These are phyloP conservation scores for Trichomalopsis sarcophagae DNA, from an alignment of 1,140 invertebrate genomes.

Conservation along the genomic window DNA sequence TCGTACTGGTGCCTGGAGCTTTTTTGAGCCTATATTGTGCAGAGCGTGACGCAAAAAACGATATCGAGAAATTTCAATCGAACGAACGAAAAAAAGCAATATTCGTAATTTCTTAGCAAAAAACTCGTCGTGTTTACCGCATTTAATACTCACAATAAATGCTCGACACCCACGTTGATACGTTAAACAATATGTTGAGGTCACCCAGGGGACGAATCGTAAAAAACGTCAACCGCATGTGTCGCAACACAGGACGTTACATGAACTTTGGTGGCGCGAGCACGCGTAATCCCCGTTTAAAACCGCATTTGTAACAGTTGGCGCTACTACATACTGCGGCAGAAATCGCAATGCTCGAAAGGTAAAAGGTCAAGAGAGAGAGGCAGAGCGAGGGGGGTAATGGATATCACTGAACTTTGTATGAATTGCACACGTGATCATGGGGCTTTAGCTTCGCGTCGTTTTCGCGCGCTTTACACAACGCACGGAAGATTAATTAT, in stretches of 20 bases:
- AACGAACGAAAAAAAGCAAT: too few relatives aligned
- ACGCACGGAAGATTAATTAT: background rate
- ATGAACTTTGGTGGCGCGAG: background rate
- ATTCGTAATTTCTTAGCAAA: too few relatives aligned
- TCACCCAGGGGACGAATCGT: background rate
- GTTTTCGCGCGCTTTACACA: background rate
- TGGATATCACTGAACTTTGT: background rate
- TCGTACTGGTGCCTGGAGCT: background rate
- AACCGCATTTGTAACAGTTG: constrained; percentile 29
- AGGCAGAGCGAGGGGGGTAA: background rate
- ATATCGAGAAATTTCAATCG: too few relatives aligned
- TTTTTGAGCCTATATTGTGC: background rate
- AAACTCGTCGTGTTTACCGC: too few relatives aligned
- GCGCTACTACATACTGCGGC: background rate
- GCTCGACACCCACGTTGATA: background rate
- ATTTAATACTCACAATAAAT: too few relatives aligned
- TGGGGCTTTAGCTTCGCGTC: background rate
- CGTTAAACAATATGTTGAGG: too few relatives aligned
- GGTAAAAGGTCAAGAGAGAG: background rate
- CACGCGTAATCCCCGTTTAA: background rate
- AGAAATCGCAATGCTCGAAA: background rate
- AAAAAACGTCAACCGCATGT: constrained; percentile 12
- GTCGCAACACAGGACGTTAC: background rate
- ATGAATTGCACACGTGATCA: background rate
- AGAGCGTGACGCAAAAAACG: too few relatives aligned